Conservation (phyloP, 2,888 invertebrate genomes). For the Vannuccia rotundouncinata region DNA sequence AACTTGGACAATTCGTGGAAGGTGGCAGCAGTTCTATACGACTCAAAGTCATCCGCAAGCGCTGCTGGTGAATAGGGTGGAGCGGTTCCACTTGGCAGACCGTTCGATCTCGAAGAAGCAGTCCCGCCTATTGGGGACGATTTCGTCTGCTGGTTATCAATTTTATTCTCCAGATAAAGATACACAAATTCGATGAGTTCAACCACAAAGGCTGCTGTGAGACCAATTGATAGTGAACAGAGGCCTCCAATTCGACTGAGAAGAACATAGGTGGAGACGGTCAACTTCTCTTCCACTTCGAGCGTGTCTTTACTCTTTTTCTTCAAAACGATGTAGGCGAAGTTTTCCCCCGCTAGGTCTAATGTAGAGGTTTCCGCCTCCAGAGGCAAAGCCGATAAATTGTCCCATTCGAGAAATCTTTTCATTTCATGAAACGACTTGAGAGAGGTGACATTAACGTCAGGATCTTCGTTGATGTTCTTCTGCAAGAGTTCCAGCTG, state of each 20-base stretch:
- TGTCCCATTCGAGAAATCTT: not conserved
- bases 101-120: not conserved
- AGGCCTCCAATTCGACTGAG: conserved; percentile 39
- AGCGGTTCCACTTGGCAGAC: not conserved
- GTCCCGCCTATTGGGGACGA: not conserved
- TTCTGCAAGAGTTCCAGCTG: not conserved
- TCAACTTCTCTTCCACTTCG: conserved; percentile 33
- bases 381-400: not conserved
- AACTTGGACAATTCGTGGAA: not conserved
- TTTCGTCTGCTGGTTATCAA: too few relatives aligned
- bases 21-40: not conserved
- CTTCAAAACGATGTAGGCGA: conserved; percentile 39
- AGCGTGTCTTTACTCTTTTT: conserved; percentile 30
- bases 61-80: not conserved
- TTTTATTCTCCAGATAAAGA: not conserved
- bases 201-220: conserved; percentile 38
- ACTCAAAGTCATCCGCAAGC: not conserved
- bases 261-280: conserved; percentile 35
- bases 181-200: conserved; percentile 40
- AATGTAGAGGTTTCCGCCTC: too few relatives aligned
- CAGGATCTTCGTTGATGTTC: not conserved
- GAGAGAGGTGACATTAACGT: not conserved
- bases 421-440: not conserved
- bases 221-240: conserved; percentile 39
- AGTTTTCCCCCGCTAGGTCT: conserved; percentile 33